Percentiles rank a stretch among this genome's conserved stretches.
Conservation (phyloP, 2,113 vertebrate genomes). For the Zosterops pallidus region DNA sequence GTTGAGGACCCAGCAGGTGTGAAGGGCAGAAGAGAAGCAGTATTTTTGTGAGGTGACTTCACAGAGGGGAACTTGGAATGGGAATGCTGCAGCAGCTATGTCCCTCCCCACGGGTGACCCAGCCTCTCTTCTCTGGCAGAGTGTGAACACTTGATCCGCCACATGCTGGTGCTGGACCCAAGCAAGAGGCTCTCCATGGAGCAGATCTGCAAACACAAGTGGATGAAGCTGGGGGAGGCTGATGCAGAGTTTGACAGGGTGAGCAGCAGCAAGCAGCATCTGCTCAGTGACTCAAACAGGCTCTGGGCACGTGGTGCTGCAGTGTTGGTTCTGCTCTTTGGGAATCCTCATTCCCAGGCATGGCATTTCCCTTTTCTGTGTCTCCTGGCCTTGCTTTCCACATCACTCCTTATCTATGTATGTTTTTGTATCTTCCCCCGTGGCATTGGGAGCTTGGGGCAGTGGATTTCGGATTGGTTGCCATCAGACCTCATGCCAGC, state of each 20-base stretch:
- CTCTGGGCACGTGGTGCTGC: background rate
- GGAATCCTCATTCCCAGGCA: rapidly evolving
- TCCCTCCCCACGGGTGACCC: background rate
- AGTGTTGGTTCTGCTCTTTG: rapidly evolving
- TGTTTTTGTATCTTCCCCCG: background rate
- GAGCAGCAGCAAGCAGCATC: constrained; percentile 28
- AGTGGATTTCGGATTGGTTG: rapidly evolving
- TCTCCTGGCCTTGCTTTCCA: background rate
- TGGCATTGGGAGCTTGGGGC: rapidly evolving
- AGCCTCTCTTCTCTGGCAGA: constrained; percentile 73
- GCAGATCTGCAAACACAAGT: constrained; percentile 99
- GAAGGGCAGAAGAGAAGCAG: background rate
- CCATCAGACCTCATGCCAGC: background rate
- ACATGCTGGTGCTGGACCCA: constrained; percentile 97
- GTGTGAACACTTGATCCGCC: constrained; percentile 97
- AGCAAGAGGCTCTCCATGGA: constrained; percentile 94
- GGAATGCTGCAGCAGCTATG: rapidly evolving
- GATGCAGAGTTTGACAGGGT: constrained; percentile 95
- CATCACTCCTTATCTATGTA: rapidly evolving
- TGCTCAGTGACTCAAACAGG: background rate
- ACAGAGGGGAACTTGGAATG: background rate
- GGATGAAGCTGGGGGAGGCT: constrained; percentile 94
- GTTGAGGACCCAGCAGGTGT: rapidly evolving
- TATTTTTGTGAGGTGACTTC: background rate
- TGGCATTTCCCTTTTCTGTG: background rate